Evolutionary conservation across 2,888 invertebrate genomes (phyloP).

Genomic region (Lasioglossum zephyrum): DNA sequence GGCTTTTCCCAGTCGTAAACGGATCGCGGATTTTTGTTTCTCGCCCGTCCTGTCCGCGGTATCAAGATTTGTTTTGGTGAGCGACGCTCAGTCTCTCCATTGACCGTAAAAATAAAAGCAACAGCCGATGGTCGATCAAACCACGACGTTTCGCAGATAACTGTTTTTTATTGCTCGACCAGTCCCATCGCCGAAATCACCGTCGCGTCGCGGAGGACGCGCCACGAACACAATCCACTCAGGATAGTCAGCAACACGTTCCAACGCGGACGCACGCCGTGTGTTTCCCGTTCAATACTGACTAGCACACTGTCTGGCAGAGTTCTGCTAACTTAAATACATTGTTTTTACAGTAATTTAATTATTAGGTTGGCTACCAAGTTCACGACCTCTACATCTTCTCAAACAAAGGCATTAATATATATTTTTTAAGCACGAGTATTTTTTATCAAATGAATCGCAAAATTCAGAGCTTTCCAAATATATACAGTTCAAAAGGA

Average conservation of each 20-base stretch:
- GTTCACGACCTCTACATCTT: no score
- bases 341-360: no score
- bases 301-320: no score
- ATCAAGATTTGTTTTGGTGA: conserved; percentile 57
- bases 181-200: conserved; percentile 1
- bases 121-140: conserved; percentile 44
- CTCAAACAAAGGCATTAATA: no score
- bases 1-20: conserved; percentile 41
- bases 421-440: background rate
- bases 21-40: conserved; percentile 44
- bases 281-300: background rate
- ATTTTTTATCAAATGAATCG: no score
- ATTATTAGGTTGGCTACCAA: no score
- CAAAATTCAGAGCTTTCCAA: no score
- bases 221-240: background rate
- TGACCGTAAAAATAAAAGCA: conserved; percentile 52
- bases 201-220: background rate
- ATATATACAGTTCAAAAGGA: no score
- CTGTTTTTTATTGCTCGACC: conserved; percentile 43
- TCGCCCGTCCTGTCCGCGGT: background rate
- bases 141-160: conserved; percentile 43
- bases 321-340: no score
- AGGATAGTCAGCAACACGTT: background rate
- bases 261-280: background rate
- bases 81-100: conserved; percentile 43